Conservation (phyloP, 2,113 vertebrate species). For the Sula dactylatra region DNA sequence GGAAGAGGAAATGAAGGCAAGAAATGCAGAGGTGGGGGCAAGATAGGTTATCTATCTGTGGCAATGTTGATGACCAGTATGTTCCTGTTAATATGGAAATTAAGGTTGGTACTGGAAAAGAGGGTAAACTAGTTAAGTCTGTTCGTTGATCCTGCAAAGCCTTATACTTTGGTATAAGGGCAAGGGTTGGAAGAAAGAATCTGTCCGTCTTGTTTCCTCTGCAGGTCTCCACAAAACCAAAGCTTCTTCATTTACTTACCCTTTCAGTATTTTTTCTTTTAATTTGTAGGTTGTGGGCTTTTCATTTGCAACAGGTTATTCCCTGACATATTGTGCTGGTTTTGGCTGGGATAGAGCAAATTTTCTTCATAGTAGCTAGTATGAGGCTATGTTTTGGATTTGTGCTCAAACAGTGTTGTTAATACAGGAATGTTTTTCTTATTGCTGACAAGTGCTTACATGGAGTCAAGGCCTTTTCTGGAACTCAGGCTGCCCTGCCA, state of each 20-base stretch:
- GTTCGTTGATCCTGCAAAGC: neutral
- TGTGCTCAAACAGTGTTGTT: too few relatives aligned
- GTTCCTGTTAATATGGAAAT: neutral
- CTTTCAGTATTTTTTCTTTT: neutral
- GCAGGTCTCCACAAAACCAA: neutral
- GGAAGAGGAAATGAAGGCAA: neutral
- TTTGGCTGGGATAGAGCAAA: too few relatives aligned
- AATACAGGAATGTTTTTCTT: too few relatives aligned
- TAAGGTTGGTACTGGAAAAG: neutral
- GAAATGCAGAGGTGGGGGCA: neutral
- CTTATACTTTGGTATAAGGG: neutral
- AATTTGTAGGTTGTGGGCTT: neutral
- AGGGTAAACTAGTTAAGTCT: neutral
- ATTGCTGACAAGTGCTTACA: too few relatives aligned
- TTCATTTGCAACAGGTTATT: neutral
- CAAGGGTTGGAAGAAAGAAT: neutral
- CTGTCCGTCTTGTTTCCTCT: neutral
- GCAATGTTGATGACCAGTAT: neutral
- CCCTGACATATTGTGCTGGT: neutral
- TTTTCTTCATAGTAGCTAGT: too few relatives aligned
- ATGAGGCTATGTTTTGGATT: too few relatives aligned
- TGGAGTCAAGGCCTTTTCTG: too few relatives aligned
- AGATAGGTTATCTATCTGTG: neutral
- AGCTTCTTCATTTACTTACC: neutral
- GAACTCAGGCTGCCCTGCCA: too few relatives aligned